Base-by-base conservation (phyloP, 2,888 invertebrate genomes). In the Neocrepidodera transversa region DNA sequence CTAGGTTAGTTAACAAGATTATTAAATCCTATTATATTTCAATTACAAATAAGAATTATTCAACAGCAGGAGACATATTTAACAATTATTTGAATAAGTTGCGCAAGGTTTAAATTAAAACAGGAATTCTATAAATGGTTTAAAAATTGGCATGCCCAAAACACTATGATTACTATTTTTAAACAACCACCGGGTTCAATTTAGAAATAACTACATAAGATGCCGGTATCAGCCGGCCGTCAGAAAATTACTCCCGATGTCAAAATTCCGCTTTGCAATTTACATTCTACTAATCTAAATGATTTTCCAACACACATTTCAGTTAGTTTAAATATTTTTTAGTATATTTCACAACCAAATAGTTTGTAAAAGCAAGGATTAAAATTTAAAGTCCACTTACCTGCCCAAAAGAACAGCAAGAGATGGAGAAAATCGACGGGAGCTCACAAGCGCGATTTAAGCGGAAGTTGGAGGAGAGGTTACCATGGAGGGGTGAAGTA, bases 391-490 rank as follows among this genome's bases (percentile, higher is more conserved):
- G 57, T 57, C 38, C 54, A 70, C 71, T 73, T 67, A 70, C 71
- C 71, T 71, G 69, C 60, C 58, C 59, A 65, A 67, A 70, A 67
- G 66, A 66, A 63, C 68, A 62, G 67, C 71, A 70, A 74, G 73
- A 76, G 75, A 71, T 70, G 72, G 74, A 74, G 73, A 72, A 76
- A 73, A 70, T 68, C 69, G 72, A 69, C 71, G 68, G 70, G 68
- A 71, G 66, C 71, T 71, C 67, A 68, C 62, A 65, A 69, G 70
- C 72, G 73, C 71, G 68, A 71, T 68, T 70, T 62, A 68, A 45
- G 61, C 77, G 76, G 78, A 78, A 74, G 69, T 76, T 63, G 67
- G 62, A 76, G 76, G 76, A 67, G 72, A 73, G 60, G 56, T 48
- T 28, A 45, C 30, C 45, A 35, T 66, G 69, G 74, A 63, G 73